A percentile compares a stretch with the other conserved stretches of the same genome.
phyloP scores from a whole-genome alignment of 2,113 vertebrate species.

The Boleophthalmus pectinirostris region DNA sequence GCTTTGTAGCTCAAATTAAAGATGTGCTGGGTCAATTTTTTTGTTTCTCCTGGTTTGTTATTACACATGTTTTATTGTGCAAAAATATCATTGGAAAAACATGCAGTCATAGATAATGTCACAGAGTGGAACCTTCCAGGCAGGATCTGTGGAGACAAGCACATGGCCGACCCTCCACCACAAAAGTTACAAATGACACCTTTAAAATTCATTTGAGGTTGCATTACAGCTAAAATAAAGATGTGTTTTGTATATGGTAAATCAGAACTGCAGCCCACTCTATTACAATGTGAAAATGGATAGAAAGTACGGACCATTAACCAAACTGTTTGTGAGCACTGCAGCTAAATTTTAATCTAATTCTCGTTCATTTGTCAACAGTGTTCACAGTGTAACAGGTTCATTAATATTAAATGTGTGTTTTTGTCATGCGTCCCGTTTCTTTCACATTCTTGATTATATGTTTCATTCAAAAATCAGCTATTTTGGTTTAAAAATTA shows the following conservation, averaged over 20 bases:
- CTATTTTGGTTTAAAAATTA: neutral
- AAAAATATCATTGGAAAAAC: no score
- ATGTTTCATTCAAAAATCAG: neutral
- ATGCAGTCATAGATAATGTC: no score
- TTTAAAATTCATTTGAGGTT: neutral
- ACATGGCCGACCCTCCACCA: no score
- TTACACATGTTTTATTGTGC: no score
- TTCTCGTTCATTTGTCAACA: slow-evolving; percentile 19
- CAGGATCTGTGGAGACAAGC: no score
- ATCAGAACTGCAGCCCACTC: neutral
- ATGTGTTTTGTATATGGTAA: neutral
- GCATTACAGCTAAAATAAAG: neutral
- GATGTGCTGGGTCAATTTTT: no score
- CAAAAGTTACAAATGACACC: no score
- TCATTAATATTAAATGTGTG: neutral
- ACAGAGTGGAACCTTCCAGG: no score
- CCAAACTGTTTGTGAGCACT: slow-evolving; percentile 35
- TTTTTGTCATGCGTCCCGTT: neutral
- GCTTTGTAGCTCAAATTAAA: no score
- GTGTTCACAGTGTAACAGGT: neutral
- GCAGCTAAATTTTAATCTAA: slow-evolving; percentile 35
- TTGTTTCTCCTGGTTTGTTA: no score
- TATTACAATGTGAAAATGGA: slow-evolving; percentile 1
- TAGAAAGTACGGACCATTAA: slow-evolving; percentile 42
- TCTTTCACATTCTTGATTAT: neutral